Evolutionary conservation across 2,797 vertebrate species (phyloP).

Genomic region (Sebastiscus tertius): DNA sequence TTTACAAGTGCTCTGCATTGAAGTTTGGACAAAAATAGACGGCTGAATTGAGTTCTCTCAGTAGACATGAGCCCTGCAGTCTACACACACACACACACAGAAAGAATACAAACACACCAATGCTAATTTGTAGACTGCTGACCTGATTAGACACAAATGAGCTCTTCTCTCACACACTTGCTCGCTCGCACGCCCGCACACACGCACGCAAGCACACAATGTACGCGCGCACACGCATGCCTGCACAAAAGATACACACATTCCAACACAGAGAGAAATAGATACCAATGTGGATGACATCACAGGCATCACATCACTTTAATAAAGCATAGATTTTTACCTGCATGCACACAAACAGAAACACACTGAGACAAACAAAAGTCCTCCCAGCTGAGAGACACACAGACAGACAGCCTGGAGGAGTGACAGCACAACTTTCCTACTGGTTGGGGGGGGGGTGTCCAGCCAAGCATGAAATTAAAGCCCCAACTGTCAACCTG

Average conservation of each 20-base stretch:
- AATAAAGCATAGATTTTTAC: background rate
- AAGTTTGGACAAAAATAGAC: slow-evolving; percentile 46
- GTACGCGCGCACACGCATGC: background rate
- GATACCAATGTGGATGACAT: background rate
- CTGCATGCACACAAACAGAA: background rate
- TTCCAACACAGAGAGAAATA: background rate
- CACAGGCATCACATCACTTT: background rate
- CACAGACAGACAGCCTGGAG: slow-evolving; percentile 19
- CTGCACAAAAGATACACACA: background rate
- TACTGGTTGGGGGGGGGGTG: background rate
- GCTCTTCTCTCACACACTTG: background rate
- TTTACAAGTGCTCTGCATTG: slow-evolving; percentile 14
- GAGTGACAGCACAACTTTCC: slow-evolving; percentile 61
- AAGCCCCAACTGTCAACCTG: slow-evolving; percentile 68
- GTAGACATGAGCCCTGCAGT: slow-evolving; percentile 31
- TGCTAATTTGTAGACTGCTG: slow-evolving; percentile 55
- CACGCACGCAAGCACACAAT: background rate
- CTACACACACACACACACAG: background rate
- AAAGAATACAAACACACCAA: slow-evolving; percentile 19
- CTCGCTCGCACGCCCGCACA: background rate
- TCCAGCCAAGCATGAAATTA: slow-evolving; percentile 76
- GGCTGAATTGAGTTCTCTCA: slow-evolving; percentile 22
- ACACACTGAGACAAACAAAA: slow-evolving; percentile 15
- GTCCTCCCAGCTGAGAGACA: slow-evolving; percentile 18
- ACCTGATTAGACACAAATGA: slow-evolving; percentile 66